phyloP scores from a whole-genome alignment of 2,113 vertebrate genomes.

The Polyodon spathula region DNA sequence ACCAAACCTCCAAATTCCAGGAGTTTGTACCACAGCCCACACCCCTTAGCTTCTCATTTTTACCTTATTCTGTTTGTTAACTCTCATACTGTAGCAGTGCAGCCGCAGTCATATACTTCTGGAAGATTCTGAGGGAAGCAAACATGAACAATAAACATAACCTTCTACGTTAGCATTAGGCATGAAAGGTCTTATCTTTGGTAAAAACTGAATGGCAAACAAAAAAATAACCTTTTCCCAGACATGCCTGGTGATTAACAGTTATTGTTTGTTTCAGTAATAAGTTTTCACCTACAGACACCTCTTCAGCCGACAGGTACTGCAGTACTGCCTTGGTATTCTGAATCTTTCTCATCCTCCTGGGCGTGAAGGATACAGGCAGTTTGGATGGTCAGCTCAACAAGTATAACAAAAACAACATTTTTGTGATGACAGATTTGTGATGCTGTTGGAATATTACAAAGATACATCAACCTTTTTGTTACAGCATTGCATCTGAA shows the following conservation, averaged over 20 bases:
- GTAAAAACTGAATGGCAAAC: conserved; percentile 1
- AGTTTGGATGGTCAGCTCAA: too few species aligned
- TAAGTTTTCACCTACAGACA: not conserved
- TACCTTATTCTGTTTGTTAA: conserved; percentile 12
- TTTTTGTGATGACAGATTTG: too few species aligned
- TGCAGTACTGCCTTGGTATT: too few species aligned
- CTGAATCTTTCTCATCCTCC: too few species aligned
- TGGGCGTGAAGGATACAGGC: too few species aligned
- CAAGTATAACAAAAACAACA: too few species aligned
- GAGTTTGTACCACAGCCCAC: too few species aligned
- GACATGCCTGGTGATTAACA: not conserved
- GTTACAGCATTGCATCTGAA: too few species aligned
- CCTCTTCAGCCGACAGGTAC: not conserved
- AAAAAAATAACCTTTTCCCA: not conserved
- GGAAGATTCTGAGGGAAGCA: not conserved
- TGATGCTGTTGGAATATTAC: too few species aligned
- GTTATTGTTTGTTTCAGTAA: not conserved
- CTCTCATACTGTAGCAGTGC: conserved; percentile 16
- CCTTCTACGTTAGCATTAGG: not conserved
- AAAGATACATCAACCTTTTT: too few species aligned
- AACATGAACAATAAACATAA: not conserved
- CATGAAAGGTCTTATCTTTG: not conserved
- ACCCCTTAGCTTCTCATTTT: conserved; percentile 5
- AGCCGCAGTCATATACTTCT: conserved; percentile 10
- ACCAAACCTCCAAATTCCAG: too few species aligned